Evolutionary conservation across 2,888 invertebrate species (phyloP), one percentile per base, ranked within the genome.

Genomic region (Eupithecia tripunctaria): DNA sequence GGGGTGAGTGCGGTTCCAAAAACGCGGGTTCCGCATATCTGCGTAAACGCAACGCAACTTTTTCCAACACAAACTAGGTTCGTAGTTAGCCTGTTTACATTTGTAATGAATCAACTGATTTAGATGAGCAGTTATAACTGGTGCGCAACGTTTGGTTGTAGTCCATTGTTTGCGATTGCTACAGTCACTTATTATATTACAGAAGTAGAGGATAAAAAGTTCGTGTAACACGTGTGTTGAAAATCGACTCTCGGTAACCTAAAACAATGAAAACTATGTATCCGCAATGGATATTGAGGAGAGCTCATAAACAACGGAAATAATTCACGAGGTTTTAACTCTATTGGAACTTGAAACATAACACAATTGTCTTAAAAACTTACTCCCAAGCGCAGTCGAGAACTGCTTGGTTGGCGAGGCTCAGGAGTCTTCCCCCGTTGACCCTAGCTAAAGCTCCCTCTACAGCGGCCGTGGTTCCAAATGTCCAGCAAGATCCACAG

Each of bases 301-400:
- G 15, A 2, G 18, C 41, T 14, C 15, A 15, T 18, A 43, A 18
- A 43, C 41, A 18, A 43, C 41, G 15, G 14, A 0, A 43, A 6
- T 0, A 43, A 18, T 43, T 43, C 41, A 43, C 41, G 41, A 43
- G 47, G 47, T n/a, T n/a, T n/a, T n/a, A 47, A 47, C 47, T 7
- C 7, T 47, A n/a, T 47, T 47, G n/a, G 7, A 5, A 47, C 47
- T 36, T 36, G 32, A 7, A 6, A 32, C 32, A 32, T 32, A 6
- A 29, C 4, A 15, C 8, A n/a, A 47, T 2, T 47, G 18, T 7
- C 7, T 8, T n/a, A n/a, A 47, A 47, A 47, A 75, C 76, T 21
- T 82, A 92, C 93, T 83, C 83, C 92, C 92, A 93, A 72, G 89
- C 88, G 51, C 93, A 93, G 71, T 93, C 93, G 18, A 93, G 71